phyloP scores from a whole-genome alignment of 2,797 vertebrate genomes.

The Cyprinodon diabolis region DNA sequence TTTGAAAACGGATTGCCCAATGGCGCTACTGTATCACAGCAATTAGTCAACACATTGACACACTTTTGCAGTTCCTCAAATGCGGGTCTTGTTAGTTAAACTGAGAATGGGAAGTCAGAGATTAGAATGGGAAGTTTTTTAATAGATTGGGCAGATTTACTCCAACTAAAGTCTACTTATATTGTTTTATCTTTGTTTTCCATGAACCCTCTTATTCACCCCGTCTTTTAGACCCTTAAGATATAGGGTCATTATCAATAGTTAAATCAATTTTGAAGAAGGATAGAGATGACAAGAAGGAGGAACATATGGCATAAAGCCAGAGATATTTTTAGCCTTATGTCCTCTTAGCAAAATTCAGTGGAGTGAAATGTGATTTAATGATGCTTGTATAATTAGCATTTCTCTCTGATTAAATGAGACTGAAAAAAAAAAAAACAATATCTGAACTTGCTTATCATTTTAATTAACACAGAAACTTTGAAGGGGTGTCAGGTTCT shows the following conservation, averaged over 20 bases:
- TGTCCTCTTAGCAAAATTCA: constrained; percentile 69
- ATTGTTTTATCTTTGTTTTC: constrained; percentile 48
- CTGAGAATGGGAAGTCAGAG: constrained; percentile 29
- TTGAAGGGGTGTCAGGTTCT: constrained; percentile 27
- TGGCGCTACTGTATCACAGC: constrained; percentile 40
- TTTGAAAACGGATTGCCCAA: constrained; percentile 55
- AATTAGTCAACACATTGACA: constrained; percentile 70
- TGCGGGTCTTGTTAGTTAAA: constrained; percentile 43
- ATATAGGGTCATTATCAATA: constrained; percentile 42
- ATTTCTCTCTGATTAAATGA: constrained; percentile 65
- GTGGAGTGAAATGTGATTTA: constrained; percentile 71
- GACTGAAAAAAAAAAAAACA: constrained; percentile 39
- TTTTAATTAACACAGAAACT: constrained; percentile 79
- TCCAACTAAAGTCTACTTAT: constrained; percentile 44
- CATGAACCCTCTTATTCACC: constrained; percentile 31
- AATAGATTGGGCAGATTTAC: constrained; percentile 50
- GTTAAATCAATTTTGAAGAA: constrained; percentile 67
- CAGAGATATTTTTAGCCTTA: constrained; percentile 57
- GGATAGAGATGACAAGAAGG: background rate
- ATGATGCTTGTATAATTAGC: constrained; percentile 80
- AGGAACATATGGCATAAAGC: constrained; percentile 17
- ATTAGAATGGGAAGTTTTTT: constrained; percentile 50
- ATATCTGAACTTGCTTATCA: constrained; percentile 73
- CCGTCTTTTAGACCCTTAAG: constrained; percentile 35
- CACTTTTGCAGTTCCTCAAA: constrained; percentile 53